Evolutionary conservation across 2,797 vertebrate genomes (phyloP), one percentile per base, ranked within the genome.

Genomic region (Epinephelus awoara): DNA sequence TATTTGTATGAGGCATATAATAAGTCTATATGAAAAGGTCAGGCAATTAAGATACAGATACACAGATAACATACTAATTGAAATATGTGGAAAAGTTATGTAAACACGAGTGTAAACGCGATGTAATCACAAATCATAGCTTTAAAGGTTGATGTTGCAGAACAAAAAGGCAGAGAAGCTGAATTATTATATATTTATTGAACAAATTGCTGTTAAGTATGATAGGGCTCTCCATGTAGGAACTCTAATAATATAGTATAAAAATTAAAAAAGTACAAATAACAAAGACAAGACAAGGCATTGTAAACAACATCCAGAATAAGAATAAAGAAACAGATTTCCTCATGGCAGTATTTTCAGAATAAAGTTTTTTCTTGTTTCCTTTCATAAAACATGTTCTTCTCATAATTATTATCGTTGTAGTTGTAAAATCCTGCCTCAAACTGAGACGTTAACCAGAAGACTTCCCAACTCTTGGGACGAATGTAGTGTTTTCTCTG

Each of bases 251-350:
- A 92, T 93, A 94, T 92, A 87, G 94, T 96, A 96, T 95, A 93
- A 96, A 94, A 90, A 86, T 92, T 86, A 80, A 90, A 95, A 95
- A 95, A 95, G 94, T 96, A 96, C 94, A 96, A 95, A 95, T 90
- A 93, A 94, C 91, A 89, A 78, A 87, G 77, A 90, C 87, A 77
- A 78, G 85, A 94, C 91, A 80, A 86, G 68, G 85, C 89, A 93
- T 91, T 90, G 91, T 94, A 94, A 94, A 94, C 88, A 89, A 94
- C 92, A 93, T 92, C 85, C 78, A 94, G 84, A 91, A 87, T 78
- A 82, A 91, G 91, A 92, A 83, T 88, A 86, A 90, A 84, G 46
- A 77, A 74, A 85, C 72, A 15, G 55, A 80, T 84, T 89, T 92
- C 74, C 77, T 87, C 65, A 75, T 91, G 89, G 89, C 87, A 91